These are phyloP conservation scores for Drosophila histrio DNA, from an alignment of 2,888 invertebrate species.

Conservation along the genomic window DNA sequence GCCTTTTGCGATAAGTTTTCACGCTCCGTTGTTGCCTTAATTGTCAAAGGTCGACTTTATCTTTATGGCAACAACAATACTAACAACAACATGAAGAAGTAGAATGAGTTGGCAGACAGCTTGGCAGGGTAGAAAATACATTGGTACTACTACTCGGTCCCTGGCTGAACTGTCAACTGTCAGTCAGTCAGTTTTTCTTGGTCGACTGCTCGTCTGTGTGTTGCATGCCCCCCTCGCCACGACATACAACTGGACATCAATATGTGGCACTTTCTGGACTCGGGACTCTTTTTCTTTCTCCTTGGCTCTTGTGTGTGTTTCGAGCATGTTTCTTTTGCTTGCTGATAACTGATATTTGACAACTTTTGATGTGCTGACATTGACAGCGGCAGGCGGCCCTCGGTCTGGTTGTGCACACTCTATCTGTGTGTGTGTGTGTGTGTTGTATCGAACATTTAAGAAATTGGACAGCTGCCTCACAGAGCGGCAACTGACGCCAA, in stretches of 20 bases:
- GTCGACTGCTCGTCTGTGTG: conserved; percentile 44
- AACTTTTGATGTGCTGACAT: conserved; percentile 80
- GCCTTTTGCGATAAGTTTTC: conserved; percentile 54
- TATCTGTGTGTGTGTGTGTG: conserved; percentile 19
- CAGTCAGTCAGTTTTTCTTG: conserved; percentile 58
- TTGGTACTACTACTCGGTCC: conserved; percentile 29
- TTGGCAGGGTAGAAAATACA: conserved; percentile 49
- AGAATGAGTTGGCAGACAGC: conserved; percentile 64
- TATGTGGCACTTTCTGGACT: conserved; percentile 43
- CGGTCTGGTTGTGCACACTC: conserved; percentile 44
- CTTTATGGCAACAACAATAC: conserved; percentile 50
- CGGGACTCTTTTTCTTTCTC: conserved; percentile 2
- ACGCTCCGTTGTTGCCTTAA: conserved; percentile 63
- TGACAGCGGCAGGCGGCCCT: conserved; percentile 72
- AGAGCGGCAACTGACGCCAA: conserved; percentile 35
- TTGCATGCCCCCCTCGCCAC: not conserved
- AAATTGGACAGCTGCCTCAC: conserved; percentile 70
- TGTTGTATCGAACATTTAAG: conserved; percentile 62
- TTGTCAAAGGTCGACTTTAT: conserved; percentile 73
- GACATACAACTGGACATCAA: conserved; percentile 61
- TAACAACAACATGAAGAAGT: conserved; percentile 25
- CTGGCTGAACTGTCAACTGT: conserved; percentile 76
- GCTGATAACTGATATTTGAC: conserved; percentile 80
- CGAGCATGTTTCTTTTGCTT: conserved; percentile 68
- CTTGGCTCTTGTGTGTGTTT: conserved; percentile 43